Percentiles rank a stretch among this genome's conserved stretches.
These are phyloP conservation scores for Troglohyphantes excavatus DNA, from an alignment of 2,888 invertebrate genomes.

Conservation along the genomic window DNA sequence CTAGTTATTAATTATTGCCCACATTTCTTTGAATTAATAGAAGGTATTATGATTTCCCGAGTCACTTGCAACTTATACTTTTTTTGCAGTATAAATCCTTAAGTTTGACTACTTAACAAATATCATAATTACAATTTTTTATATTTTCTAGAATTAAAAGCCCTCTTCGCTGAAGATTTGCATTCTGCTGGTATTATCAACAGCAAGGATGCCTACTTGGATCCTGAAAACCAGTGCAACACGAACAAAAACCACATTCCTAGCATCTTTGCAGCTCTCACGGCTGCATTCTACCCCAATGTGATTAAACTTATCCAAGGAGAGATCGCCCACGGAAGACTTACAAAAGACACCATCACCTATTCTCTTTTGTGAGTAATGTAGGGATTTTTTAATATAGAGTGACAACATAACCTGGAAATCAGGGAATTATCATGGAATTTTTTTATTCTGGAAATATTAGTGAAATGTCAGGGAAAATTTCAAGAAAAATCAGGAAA, in stretches of 20 bases:
- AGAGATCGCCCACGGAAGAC: slow-evolving; percentile 39
- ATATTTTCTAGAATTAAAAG: slow-evolving; percentile 60
- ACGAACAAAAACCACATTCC: slow-evolving; percentile 32
- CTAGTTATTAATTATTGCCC: no score
- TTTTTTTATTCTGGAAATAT: no score
- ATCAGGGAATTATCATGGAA: no score
- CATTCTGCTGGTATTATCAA: slow-evolving; percentile 42
- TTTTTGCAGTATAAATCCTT: background rate
- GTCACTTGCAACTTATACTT: background rate
- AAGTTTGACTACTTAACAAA: background rate
- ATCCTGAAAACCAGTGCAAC: slow-evolving; percentile 42
- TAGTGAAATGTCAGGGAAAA: no score
- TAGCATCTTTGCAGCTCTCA: slow-evolving; percentile 61
- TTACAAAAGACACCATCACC: slow-evolving; percentile 55
- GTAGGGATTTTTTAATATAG: background rate
- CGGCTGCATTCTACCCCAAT: slow-evolving; percentile 76
- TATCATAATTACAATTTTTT: no score
- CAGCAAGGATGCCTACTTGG: slow-evolving; percentile 4
- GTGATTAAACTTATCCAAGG: slow-evolving; percentile 72
- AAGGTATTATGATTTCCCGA: background rate
- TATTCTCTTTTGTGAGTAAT: slow-evolving; percentile 68
- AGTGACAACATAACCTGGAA: background rate
- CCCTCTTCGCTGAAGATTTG: slow-evolving; percentile 62
- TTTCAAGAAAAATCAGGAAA: no score
- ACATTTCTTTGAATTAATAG: background rate